Evolutionary conservation across 1,140 invertebrate genomes (phyloP), one percentile per base, ranked within the genome.

Genomic region (Brachionus asplanchnoidis): DNA sequence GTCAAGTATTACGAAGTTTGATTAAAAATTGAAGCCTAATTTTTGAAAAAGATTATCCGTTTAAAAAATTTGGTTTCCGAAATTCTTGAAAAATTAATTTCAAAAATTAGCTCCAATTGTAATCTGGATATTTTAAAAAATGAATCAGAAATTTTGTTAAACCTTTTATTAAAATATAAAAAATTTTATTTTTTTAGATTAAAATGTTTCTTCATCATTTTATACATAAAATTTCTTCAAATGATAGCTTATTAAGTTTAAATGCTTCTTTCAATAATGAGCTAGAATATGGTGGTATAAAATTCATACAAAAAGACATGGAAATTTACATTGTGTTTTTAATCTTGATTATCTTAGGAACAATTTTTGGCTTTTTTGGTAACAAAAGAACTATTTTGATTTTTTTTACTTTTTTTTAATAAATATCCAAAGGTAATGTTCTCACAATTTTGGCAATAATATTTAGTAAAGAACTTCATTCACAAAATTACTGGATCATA

Each of bases 371-470:
- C 32, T 73, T 73, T 20, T 42, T 73, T 40, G 68, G 68, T 73
- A 73, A 20, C n/a, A 12, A 36, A 32, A 40, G n/a, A 14, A 28
- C 14, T 7, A 36, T 36, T 36, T 68, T 68, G 32, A 14, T 17
- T 73, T 14, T n/a, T n/a, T n/a, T 8, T 40, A 23, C 23, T 56
- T 8, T 42, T 42, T 44, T 77, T 23, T 0, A 26, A 28, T 53
- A 50, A 20, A 11, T 26, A 0, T 53, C 17, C 11, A 4, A 77
- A 77, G 73, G 73, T 14, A 77, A 77, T 32, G 2, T 32, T 17
- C 4, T 77, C 20, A 77, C 73, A 23, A 77, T 77, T 77, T 50
- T 77, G 9, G n/a, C 73, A 77, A 77, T 77, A 36, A 8, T 50
- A 14, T 12, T 50, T 26, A 77, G 50, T 8, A 23, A 23, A 77